Base-by-base conservation (phyloP, 2,888 invertebrate genomes). In the Eupithecia centaureata region DNA sequence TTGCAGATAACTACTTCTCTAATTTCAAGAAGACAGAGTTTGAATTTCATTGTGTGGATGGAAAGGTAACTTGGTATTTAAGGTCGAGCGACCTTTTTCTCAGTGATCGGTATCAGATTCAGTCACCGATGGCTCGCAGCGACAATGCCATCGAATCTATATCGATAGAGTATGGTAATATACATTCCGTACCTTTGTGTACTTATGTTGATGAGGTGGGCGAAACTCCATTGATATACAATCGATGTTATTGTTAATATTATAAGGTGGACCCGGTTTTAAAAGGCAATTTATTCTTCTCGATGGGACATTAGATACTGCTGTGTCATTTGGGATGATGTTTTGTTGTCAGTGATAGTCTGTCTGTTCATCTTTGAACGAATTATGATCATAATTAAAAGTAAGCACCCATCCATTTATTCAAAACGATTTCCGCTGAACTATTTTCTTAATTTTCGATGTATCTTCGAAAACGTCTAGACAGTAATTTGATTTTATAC, bases 191-290 rank as follows among this genome's bases (percentile, higher is more conserved):
- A 82, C 84, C 88, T 87, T 90, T 90, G 90, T 90, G 85, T 88
- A 85, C 88, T 89, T 91, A 91, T 87, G 88, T 86, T 88, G 90
- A 92, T 91, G 92, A 92, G 91, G 89, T 90, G 90, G 92, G 91
- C 91, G 90, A 90, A 91, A 90, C 91, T 82, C 86, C 80, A 90
- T 90, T 90, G 89, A 89, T 88, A 89, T 87, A 87, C 87, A 89
- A 88, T 87, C 85, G 81, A 86, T 86, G 82, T 87, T 85, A 90
- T 90, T 92, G 89, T 91, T 86, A 89, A 87, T 88, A 86, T 85
- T 88, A 86, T 86, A 81, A 84, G 84, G 85, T 83, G 85, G 88
- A 87, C 85, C 82, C 83, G 85, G 84, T 85, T 85, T 88, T 87
- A 88, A 90, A 90, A 90, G 85, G 87, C 86, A 88, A 91, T 92